Base-by-base conservation (phyloP, 2,113 vertebrate genomes). In the Anguilla rostrata region DNA sequence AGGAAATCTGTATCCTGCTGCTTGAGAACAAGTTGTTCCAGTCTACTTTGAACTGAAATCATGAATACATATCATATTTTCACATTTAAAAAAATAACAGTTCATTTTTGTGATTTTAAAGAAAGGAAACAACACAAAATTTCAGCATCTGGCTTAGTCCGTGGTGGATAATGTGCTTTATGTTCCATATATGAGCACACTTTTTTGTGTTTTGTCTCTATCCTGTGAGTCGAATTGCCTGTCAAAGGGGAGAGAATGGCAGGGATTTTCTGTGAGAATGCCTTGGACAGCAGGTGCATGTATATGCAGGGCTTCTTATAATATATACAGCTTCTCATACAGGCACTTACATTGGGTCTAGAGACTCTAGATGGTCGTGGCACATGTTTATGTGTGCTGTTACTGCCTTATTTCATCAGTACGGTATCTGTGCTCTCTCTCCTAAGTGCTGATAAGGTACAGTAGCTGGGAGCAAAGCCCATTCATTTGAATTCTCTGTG, bases 201-300 rank as follows among this genome's bases (percentile, higher is more conserved):
- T 82, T 85, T 63, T 71, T 53, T 11, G 49, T 83, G 85, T 89
- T 86, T 90, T 79, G 66, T 49, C 75, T 39, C 16, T 82, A 81
- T 90, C 84, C 86, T 78, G 85, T 83, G 57, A 84, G 88, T 78
- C 85, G 66, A 84, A 90, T 89, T 78, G 26, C 41, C 57, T 39
- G 16, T 85, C 78, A 80, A 39, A 41, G 39, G 79, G 66, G 83
- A 81, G 34, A 66, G 78, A 46, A n/a, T 12, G 71, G 66, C 80
- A 81, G 39, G 78, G 75, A 83, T 80, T 85, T 78, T 1, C 43
- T 81, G 46, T 63, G 5, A 57, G 81, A 66, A 60, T 82, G 22
- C 9, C 43, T 57, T 34, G 39, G 29, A 11, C 46, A 85, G 89
- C 88, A 89, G 90, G 90, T 91, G 90, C 78, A 86, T 81, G 84